A percentile compares a stretch with the other conserved stretches of the same genome.
These are phyloP conservation scores for Ciconia stormi DNA, from an alignment of 2,113 vertebrate genomes.

Conservation along the genomic window DNA sequence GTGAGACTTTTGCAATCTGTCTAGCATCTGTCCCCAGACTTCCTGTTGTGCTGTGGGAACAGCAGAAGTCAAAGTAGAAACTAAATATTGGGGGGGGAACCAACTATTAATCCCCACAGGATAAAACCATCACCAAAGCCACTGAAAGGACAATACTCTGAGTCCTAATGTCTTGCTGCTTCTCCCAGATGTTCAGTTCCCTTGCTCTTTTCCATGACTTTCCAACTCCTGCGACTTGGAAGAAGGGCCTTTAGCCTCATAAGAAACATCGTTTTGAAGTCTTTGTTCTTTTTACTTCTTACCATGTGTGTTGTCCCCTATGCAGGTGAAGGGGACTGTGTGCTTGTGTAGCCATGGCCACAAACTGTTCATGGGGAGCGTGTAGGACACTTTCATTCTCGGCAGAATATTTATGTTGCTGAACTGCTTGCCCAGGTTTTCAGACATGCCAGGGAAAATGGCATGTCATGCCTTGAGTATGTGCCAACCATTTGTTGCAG, in stretches of 20 bases:
- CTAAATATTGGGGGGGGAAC: too few relatives aligned
- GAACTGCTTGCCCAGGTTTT: neutral
- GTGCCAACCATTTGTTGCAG: too few relatives aligned
- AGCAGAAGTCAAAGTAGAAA: neutral
- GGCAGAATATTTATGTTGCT: neutral
- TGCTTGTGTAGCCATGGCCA: neutral
- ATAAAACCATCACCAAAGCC: neutral
- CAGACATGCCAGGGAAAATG: rapidly evolving
- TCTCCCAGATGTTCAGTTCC: neutral
- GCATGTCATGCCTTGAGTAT: too few relatives aligned
- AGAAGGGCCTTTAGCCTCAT: neutral
- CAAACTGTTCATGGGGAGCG: neutral
- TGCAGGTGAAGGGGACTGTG: neutral
- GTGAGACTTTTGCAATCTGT: too few relatives aligned
- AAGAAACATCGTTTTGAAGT: neutral
- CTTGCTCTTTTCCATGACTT: neutral
- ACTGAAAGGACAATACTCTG: neutral
- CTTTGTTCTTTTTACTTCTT: neutral
- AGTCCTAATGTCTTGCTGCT: neutral
- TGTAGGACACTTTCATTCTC: neutral
- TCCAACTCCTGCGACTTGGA: neutral
- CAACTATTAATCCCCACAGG: too few relatives aligned
- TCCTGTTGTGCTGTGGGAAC: neutral
- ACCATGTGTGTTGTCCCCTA: rapidly evolving
- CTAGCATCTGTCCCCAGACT: rapidly evolving